A percentile compares a stretch with the other conserved stretches of the same genome.
phyloP scores from a whole-genome alignment of 2,888 invertebrate species.

The Platycheirus albimanus region DNA sequence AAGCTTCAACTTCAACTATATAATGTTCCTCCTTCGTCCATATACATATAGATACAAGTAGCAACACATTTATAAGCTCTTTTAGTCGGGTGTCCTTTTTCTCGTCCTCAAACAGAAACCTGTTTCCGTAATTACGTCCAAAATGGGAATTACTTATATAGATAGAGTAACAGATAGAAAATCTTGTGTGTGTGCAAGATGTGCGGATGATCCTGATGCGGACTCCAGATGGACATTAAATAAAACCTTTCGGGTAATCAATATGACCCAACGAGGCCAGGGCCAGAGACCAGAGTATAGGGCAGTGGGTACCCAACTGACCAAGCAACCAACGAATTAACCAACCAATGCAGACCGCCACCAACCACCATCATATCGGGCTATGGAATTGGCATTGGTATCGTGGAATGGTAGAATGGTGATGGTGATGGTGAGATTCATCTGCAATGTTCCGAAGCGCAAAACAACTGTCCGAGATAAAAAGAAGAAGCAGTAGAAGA shows the following conservation, averaged over 20 bases:
- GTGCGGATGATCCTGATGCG: constrained; percentile 51
- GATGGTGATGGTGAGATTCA: constrained; percentile 58
- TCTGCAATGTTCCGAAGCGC: constrained; percentile 56
- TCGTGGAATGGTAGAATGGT: no score
- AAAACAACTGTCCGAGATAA: constrained; percentile 36
- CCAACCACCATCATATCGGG: constrained; percentile 17
- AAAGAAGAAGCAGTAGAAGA: no score
- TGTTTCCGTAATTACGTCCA: constrained; percentile 68
- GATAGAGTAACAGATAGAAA: constrained; percentile 3
- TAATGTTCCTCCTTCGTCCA: no score
- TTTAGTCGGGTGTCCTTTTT: no score
- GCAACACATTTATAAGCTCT: no score
- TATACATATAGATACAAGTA: no score
- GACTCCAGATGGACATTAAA: constrained; percentile 68
- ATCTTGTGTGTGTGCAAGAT: constrained; percentile 37
- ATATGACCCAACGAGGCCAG: constrained; percentile 57
- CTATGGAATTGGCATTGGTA: no score
- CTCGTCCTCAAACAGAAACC: constrained; percentile 49
- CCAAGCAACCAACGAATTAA: constrained; percentile 62
- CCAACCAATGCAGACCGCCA: constrained; percentile 49
- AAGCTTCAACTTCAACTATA: not conserved
- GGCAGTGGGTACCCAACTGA: constrained; percentile 33
- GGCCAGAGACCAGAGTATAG: not conserved
- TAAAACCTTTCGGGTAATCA: constrained; percentile 70
- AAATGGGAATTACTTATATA: constrained; percentile 13